Evolutionary conservation across 2,888 invertebrate species (phyloP).

Genomic region (Saturnia pavonia): DNA sequence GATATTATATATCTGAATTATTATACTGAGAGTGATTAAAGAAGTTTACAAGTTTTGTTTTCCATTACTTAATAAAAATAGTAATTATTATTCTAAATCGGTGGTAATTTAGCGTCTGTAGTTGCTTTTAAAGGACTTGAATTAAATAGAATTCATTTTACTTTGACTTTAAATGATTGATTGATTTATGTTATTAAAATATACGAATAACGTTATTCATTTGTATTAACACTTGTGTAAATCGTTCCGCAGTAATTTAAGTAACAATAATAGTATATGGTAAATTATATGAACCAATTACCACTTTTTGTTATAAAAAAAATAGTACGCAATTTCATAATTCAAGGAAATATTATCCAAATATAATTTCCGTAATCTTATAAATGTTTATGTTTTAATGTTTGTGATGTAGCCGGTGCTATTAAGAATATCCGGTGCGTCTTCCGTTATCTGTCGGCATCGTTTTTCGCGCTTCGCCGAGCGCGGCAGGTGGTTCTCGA

Average conservation of each 20-base stretch:
- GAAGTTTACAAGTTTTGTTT: no score
- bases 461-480: conserved; percentile 22
- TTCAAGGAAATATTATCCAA: conserved; percentile 3
- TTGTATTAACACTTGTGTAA: not conserved
- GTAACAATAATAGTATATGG: not conserved
- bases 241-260: not conserved
- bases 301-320: not conserved
- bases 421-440: conserved; percentile 19
- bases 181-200: no score
- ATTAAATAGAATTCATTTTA: not conserved
- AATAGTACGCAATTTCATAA: not conserved
- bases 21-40: no score
- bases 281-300: not conserved
- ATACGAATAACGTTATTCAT: not conserved
- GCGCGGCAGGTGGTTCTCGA: conserved; percentile 18
- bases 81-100: no score
- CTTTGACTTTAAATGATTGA: not conserved
- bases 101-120: not conserved
- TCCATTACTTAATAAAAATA: no score
- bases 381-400: conserved; percentile 3
- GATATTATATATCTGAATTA: no score
- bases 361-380: not conserved
- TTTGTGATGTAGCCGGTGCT: not conserved
- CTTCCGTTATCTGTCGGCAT: conserved; percentile 18
- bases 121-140: not conserved